phyloP scores from a whole-genome alignment of 2,113 vertebrate species.

The Daubentonia madagascariensis region DNA sequence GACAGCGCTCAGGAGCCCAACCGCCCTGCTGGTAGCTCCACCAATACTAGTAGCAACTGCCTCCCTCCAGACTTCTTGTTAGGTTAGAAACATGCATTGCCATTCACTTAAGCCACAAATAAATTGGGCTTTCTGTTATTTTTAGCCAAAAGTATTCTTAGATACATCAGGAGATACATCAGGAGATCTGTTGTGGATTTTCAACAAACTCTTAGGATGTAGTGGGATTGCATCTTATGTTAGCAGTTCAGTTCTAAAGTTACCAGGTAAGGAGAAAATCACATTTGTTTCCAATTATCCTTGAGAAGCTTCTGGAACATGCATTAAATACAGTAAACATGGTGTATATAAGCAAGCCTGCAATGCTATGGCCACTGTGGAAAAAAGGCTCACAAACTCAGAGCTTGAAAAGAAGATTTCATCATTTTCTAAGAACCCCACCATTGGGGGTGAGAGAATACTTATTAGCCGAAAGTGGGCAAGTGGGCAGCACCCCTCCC shows the following conservation, averaged over 20 bases:
- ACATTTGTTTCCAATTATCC: neutral
- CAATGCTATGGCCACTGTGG: rapidly evolving
- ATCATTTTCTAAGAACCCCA: neutral
- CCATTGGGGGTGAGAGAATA: neutral
- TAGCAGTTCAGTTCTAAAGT: neutral
- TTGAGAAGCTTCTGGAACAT: neutral
- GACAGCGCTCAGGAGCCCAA: neutral
- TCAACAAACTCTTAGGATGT: neutral
- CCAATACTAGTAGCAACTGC: rapidly evolving
- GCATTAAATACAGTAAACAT: neutral
- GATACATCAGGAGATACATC: rapidly evolving
- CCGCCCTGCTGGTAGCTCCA: rapidly evolving
- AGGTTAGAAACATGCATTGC: neutral
- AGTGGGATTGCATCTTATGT: too few species aligned
- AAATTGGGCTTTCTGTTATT: neutral
- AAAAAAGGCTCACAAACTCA: neutral
- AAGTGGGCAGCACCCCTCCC: neutral
- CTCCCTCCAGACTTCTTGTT: neutral
- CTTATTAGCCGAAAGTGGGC: neutral
- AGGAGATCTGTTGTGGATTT: rapidly evolving
- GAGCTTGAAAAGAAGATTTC: neutral
- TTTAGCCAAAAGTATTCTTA: neutral
- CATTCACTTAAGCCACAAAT: neutral
- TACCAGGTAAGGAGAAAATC: neutral
- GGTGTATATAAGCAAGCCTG: rapidly evolving